Base-by-base conservation (phyloP, 2,888 invertebrate genomes). In the Maniola hyperantus region DNA sequence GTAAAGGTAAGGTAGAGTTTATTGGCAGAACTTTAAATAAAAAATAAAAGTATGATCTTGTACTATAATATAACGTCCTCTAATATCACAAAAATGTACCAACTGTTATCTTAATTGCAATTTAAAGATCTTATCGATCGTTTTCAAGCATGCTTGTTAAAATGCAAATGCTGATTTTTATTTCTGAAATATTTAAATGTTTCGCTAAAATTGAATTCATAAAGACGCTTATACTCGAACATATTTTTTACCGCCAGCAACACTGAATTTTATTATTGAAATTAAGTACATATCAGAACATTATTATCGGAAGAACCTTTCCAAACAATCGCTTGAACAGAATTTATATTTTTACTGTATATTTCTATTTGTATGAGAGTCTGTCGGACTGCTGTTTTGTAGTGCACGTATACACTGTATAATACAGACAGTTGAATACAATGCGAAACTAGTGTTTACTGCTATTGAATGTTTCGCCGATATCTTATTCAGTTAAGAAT, bases 61-160 rank as follows among this genome's bases (percentile, higher is more conserved):
- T 11, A 39, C 10, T 39, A 13, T 33, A n/a, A 4, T 13, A 20
- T 34, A 33, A 33, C 33, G n/a, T 33, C 13, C 20, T n/a, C 46
- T 15, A 59, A 39, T 36, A 50, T 20, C 11, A 18, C 60, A 50
- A 39, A 50, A 61, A n/a, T 11, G 18, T 18, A 18, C 26, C n/a
- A 34, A 60, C 50, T 50, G 46, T 59, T 61, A 61, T 20, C 60
- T 60, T 36, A 15, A 39, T 50, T 39, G 6, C 36, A 50, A 18
- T 10, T 51, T 11, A 42, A 50, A 51, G 61, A 50, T 61, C 26
- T 50, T 61, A 61, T 61, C 48, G 59, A 48, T 60, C 48, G 36
- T 46, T 48, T 39, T 36, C 39, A 20, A 48, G 11, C 20, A 15
- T 59, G 33, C 60, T 60, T 10, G 48, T 60, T 60, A 50, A 61